Evolutionary conservation across 2,797 vertebrate species (phyloP).

Genomic region (Darevskia nairensis): DNA sequence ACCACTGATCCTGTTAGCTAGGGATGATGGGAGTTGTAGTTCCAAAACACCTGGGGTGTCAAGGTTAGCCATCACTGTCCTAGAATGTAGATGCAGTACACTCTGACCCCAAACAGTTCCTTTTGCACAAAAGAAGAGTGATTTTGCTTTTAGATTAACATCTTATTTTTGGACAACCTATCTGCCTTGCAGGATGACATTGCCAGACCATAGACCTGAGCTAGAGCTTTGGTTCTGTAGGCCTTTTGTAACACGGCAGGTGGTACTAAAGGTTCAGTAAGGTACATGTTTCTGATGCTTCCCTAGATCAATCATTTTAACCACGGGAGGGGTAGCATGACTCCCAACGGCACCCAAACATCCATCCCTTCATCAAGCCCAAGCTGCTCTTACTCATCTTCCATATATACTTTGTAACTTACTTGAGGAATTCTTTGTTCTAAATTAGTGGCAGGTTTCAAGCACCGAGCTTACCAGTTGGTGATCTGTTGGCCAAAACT

Average conservation of each 20-base stretch:
- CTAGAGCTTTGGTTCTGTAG: not conserved
- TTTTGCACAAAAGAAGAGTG: not conserved
- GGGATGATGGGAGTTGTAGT: no score
- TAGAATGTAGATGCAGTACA: not conserved
- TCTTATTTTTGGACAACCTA: not conserved
- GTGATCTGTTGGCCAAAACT: not conserved
- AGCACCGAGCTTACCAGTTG: not conserved
- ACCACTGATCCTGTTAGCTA: no score
- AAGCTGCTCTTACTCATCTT: constrained; percentile 5
- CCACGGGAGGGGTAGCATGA: not conserved
- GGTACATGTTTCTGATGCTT: not conserved
- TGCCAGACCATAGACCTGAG: not conserved
- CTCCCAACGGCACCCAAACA: not conserved
- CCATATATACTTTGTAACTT: not conserved
- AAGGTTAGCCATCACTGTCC: no score
- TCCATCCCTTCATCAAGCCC: not conserved
- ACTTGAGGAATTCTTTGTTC: not conserved
- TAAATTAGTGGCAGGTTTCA: not conserved
- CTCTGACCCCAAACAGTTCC: no score
- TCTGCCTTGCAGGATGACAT: no score
- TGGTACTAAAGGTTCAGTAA: not conserved
- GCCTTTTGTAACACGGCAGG: not conserved
- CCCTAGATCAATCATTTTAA: not conserved
- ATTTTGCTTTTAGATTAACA: not conserved
- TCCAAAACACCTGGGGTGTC: no score